These are phyloP conservation scores for Ashinkailepas kermadecensis DNA, from an alignment of 2,888 invertebrate species.

Conservation along the genomic window DNA sequence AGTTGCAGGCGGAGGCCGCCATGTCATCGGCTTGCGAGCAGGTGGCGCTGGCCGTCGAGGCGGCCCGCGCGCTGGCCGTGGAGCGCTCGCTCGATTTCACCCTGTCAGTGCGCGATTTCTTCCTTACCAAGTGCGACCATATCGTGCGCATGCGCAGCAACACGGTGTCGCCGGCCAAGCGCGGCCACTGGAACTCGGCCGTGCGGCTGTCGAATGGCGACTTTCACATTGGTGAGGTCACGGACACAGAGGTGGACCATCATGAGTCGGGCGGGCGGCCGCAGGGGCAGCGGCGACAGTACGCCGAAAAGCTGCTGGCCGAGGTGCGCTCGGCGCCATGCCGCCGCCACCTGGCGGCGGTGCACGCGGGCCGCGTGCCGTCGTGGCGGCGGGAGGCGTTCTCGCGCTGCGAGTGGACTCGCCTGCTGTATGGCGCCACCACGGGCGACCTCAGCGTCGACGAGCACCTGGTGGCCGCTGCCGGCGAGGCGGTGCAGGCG, in stretches of 20 bases:
- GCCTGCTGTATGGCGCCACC: conserved; percentile 42
- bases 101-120: conserved; percentile 33
- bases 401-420: conserved; percentile 39
- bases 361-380: conserved; percentile 36
- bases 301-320: conserved; percentile 40
- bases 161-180: conserved; percentile 39
- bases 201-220: conserved; percentile 37
- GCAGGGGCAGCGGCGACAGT: conserved; percentile 41
- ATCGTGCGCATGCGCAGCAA: conserved; percentile 40
- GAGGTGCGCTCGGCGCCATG: conserved; percentile 41
- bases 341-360: conserved; percentile 40
- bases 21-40: conserved; percentile 39
- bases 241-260: conserved; percentile 6
- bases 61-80: conserved; percentile 39
- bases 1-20: conserved; percentile 39
- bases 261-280: conserved; percentile 39
- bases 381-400: conserved; percentile 43
- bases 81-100: conserved; percentile 37
- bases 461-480: conserved; percentile 38
- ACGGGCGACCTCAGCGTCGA: conserved; percentile 42
- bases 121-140: conserved; percentile 37
- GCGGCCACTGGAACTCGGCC: conserved; percentile 41
- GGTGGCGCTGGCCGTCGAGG: conserved; percentile 34
- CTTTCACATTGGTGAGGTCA: no score
- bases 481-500: conserved; percentile 37